These are phyloP conservation scores for Lasioglossum albipes DNA, from an alignment of 1,140 invertebrate genomes.

Conservation along the genomic window DNA sequence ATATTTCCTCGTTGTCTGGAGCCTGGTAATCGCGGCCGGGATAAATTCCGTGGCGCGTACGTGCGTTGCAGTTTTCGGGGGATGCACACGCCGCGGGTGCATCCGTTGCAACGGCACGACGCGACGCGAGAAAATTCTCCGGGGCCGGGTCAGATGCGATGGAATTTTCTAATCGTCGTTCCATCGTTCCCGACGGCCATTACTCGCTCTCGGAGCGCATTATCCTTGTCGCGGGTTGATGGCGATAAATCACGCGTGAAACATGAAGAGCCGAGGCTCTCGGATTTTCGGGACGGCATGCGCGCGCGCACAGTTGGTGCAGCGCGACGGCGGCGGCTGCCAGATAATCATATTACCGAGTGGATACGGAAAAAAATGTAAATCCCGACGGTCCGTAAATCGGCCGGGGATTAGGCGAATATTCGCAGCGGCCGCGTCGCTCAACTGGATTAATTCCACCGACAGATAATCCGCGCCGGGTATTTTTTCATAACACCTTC, in stretches of 20 bases:
- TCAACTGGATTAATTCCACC: too few species aligned
- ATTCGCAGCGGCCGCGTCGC: too few species aligned
- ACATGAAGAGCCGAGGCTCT: background rate
- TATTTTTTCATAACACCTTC: background rate
- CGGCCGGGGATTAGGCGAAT: too few species aligned
- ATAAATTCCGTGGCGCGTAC: constrained; percentile 39
- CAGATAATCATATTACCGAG: too few species aligned
- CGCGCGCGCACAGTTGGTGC: too few species aligned
- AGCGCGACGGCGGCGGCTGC: too few species aligned
- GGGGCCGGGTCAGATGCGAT: constrained; percentile 30
- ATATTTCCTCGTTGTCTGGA: constrained; percentile 21
- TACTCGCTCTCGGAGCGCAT: constrained; percentile 34
- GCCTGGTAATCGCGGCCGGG: constrained; percentile 26
- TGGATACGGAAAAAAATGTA: too few species aligned
- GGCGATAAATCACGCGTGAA: constrained; percentile 34
- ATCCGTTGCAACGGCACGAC: constrained; percentile 8
- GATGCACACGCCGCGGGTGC: background rate
- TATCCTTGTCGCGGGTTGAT: background rate
- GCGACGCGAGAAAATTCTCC: constrained; percentile 35
- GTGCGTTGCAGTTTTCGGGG: background rate
- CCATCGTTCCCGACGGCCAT: constrained; percentile 60
- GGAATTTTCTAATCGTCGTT: constrained; percentile 79
- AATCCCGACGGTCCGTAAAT: too few species aligned
- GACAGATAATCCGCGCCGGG: background rate
- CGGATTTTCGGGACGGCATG: background rate